Percentiles rank a stretch among this genome's conserved stretches.
phyloP scores from a whole-genome alignment of 1,140 invertebrate genomes.

The Ruditapes philippinarum region DNA sequence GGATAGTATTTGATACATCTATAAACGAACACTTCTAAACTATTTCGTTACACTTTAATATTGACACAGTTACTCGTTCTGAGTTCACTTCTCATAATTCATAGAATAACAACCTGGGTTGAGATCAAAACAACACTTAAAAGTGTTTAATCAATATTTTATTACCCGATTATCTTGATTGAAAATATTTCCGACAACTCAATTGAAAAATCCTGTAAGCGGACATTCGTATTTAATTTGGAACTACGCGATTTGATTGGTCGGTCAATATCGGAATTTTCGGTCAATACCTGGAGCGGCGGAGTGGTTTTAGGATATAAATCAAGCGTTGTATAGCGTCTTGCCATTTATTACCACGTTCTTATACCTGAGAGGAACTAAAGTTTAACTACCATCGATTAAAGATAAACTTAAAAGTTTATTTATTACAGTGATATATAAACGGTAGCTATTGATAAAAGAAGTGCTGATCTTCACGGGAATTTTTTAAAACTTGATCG shows the following conservation, averaged over 20 bases:
- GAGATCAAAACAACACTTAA: background rate
- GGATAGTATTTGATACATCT: background rate
- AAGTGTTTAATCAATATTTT: slow-evolving; percentile 45
- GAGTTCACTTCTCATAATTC: background rate
- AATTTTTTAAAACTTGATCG: background rate
- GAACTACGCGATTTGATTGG: slow-evolving; percentile 34
- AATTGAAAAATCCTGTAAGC: slow-evolving; percentile 31
- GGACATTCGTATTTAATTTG: slow-evolving; percentile 17
- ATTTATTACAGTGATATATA: background rate
- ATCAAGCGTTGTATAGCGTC: slow-evolving; percentile 30
- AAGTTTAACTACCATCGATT: slow-evolving; percentile 38
- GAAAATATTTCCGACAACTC: slow-evolving; percentile 48
- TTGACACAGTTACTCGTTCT: background rate
- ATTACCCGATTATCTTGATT: slow-evolving; percentile 51
- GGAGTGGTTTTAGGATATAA: slow-evolving; percentile 42
- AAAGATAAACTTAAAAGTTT: slow-evolving; percentile 28
- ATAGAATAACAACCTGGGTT: background rate
- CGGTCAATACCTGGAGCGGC: background rate
- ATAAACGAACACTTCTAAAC: background rate
- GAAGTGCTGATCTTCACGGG: background rate
- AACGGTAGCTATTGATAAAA: background rate
- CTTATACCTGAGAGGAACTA: background rate
- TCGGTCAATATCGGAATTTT: slow-evolving; percentile 11
- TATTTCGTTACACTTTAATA: background rate
- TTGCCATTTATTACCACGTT: background rate